Evolutionary conservation across 1,140 invertebrate species (phyloP).

Genomic region (Drosophila repleta): DNA sequence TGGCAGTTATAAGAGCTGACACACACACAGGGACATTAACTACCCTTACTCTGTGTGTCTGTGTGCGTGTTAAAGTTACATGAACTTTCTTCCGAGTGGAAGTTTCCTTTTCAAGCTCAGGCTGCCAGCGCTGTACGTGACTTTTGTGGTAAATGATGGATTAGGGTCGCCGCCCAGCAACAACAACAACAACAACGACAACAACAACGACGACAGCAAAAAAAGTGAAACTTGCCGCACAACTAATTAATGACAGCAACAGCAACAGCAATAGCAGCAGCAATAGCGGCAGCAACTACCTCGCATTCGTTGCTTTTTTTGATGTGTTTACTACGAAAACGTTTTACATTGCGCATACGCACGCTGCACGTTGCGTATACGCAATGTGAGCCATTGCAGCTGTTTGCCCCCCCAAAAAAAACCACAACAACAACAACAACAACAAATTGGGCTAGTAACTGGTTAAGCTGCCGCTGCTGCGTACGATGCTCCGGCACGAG

Average conservation of each 20-base stretch:
- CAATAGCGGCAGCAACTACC: conserved; percentile 14
- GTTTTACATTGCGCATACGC: conserved; percentile 62
- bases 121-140: conserved; percentile 59
- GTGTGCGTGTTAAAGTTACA: conserved; percentile 60
- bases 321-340: neutral
- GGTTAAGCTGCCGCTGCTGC: conserved; percentile 31
- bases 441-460: conserved; percentile 31
- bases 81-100: conserved; percentile 60
- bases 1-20: conserved; percentile 32
- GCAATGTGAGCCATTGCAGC: conserved; percentile 60
- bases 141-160: conserved; percentile 79
- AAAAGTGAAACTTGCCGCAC: conserved; percentile 44
- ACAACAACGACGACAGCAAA: neutral
- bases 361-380: conserved; percentile 73
- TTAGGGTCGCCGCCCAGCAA: conserved; percentile 38
- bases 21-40: neutral
- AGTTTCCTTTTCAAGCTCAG: conserved; percentile 61
- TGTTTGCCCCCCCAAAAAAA: conserved; percentile 15
- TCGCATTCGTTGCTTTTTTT: conserved; percentile 11
- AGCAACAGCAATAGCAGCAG: conserved; percentile 19
- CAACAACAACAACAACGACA: neutral
- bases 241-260: conserved; percentile 61
- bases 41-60: conserved; percentile 3
- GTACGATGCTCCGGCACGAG: conserved; percentile 31
- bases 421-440: neutral